These are phyloP conservation scores for Periophthalmus modestus DNA, from an alignment of 2,113 vertebrate genomes.

Conservation along the genomic window DNA sequence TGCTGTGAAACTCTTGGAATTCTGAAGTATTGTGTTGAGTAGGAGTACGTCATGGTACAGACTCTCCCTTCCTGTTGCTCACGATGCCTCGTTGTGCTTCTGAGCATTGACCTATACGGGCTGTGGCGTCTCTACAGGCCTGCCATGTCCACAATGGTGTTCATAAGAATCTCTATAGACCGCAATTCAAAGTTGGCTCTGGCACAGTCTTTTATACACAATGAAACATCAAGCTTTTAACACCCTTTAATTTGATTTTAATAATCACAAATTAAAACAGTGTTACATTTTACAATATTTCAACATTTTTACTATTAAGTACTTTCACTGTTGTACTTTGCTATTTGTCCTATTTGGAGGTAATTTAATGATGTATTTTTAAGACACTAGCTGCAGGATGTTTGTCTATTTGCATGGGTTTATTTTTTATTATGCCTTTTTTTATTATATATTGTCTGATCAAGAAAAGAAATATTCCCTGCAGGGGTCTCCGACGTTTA, in stretches of 20 bases:
- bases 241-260: too few species aligned
- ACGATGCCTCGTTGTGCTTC: slow-evolving; percentile 12
- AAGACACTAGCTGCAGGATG: too few species aligned
- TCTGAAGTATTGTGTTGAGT: slow-evolving; percentile 44
- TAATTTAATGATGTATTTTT: too few species aligned
- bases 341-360: not conserved
- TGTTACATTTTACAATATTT: too few species aligned
- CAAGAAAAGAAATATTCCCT: too few species aligned
- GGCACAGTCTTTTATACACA: not conserved
- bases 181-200: not conserved
- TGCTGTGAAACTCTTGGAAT: slow-evolving; percentile 46
- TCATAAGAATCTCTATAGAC: not conserved
- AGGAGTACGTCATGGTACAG: slow-evolving; percentile 46
- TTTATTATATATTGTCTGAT: too few species aligned
- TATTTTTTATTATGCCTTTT: too few species aligned
- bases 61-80: slow-evolving; percentile 60
- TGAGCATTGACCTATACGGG: slow-evolving; percentile 6
- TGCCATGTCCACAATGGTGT: slow-evolving; percentile 2
- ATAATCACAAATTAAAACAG: too few species aligned
- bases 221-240: not conserved
- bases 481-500: too few species aligned
- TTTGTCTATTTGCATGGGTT: too few species aligned
- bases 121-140: not conserved
- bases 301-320: too few species aligned
- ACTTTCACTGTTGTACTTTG: not conserved